Evolutionary conservation across 2,113 vertebrate species (phyloP), one percentile per base, ranked within the genome.

Genomic region (Lutjanus erythropterus): DNA sequence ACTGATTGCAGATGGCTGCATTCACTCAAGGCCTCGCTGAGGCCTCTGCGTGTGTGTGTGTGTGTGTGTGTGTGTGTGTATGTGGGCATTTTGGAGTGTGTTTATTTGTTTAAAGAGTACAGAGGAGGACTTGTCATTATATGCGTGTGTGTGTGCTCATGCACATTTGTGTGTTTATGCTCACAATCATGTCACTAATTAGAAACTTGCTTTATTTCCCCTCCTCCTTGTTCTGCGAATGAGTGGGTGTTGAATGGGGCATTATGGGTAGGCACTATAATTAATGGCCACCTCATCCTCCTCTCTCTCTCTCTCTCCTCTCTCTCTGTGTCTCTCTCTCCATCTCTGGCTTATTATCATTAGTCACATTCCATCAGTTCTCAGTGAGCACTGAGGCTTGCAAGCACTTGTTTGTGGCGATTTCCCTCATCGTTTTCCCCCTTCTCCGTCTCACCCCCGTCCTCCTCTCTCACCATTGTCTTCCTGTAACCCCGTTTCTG

Each of bases 361-460:
- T 86, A 87, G 88, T 92, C 89, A 80, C 89, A 91, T 93, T 93
- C 92, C 92, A 91, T 93, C 88, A 81, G 71, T 66, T 76, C 87
- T 70, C 69, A 29, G 62, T n/a, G 71, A 84, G 85, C 85, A 59
- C 64, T 84, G 83, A 90, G 74, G 77, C 85, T 75, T 86, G 86
- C n/a, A 2, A 52, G 69, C 53, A 81, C 83, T 89, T 86, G 83
- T 86, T 92, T 85, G 65, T 65, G 65, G 41, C 25, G 2, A 58
- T 75, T 6, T 70, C 47, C 61, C 46, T 72, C 3, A 2, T 46
- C 16, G 27, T 66, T 35, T 56, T 27, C 35, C 50, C 41, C 27
- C 46, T 6, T 5, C 52, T 67, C 25, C 47, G 19, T 62, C 46
- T 27, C 56, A n/a, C 41, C 19, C 61, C 33, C 2, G 1, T 79